Evolutionary conservation across 2,113 vertebrate species (phyloP).

Genomic region (Bos javanicus): DNA sequence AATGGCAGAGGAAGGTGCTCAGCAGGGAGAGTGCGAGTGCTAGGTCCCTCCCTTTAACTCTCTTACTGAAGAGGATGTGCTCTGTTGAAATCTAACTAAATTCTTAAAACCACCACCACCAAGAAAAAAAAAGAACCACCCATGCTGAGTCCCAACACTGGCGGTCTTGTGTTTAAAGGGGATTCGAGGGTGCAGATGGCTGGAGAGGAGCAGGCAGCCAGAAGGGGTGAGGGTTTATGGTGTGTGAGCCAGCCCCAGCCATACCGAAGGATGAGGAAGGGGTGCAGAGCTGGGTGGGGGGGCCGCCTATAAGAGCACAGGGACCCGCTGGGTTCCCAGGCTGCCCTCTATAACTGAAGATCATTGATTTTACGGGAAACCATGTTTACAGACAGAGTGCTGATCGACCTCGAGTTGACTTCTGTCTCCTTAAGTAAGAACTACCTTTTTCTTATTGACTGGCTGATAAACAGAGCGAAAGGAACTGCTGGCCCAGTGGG

Average conservation of each 20-base stretch:
- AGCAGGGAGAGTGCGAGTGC: neutral
- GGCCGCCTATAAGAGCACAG: conserved; percentile 51
- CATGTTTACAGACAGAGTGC: conserved; percentile 99
- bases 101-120: neutral
- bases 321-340: conserved; percentile 87
- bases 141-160: neutral
- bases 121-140: neutral
- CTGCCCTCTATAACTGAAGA: conserved; percentile 96
- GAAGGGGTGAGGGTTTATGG: neutral
- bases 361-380: conserved; percentile 99
- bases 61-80: neutral
- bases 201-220: neutral
- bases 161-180: neutral
- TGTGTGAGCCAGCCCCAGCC: neutral
- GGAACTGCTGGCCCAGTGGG: conserved; percentile 42
- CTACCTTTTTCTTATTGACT: conserved; percentile 92
- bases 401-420: conserved; percentile 99
- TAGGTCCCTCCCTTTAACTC: neutral
- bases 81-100: neutral
- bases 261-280: neutral
- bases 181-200: neutral
- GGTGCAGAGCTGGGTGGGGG: fast-evolving
- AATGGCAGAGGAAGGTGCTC: neutral
- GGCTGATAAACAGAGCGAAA: conserved; percentile 81
- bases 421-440: conserved; percentile 96